Conservation (phyloP, 2,888 invertebrate genomes). For the Morpho achilles region DNA sequence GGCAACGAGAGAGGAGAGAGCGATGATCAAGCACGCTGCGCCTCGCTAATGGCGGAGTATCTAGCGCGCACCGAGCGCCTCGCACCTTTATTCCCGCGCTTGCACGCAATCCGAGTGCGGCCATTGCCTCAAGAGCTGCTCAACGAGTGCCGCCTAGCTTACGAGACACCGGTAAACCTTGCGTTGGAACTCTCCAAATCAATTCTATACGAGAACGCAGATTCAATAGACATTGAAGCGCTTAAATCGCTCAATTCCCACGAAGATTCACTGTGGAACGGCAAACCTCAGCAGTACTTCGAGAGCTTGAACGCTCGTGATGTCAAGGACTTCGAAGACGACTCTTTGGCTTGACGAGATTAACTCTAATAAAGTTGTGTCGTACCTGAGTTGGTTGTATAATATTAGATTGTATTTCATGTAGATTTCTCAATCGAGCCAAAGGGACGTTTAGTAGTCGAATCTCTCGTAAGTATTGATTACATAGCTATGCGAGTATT, state of each 20-base stretch:
- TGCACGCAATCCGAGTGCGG: slow-evolving; percentile 32
- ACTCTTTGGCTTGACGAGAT: slow-evolving; percentile 45
- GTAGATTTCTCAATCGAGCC: neutral
- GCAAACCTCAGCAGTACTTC: slow-evolving; percentile 78
- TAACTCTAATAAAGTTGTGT: neutral
- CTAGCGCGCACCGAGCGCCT: slow-evolving; percentile 56
- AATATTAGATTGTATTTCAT: neutral
- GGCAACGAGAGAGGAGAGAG: neutral
- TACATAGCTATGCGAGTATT: no score
- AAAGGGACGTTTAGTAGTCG: no score
- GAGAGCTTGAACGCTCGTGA: slow-evolving; percentile 81
- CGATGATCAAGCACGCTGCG: slow-evolving; percentile 8
- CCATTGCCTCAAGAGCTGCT: slow-evolving; percentile 36
- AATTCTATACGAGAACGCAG: slow-evolving; percentile 59
- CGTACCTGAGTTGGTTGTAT: neutral
- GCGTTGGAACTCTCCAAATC: slow-evolving; percentile 51
- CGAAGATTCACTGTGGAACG: slow-evolving; percentile 79
- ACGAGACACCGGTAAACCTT: slow-evolving; percentile 56
- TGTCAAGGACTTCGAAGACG: slow-evolving; percentile 48
- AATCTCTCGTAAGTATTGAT: no score
- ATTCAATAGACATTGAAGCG: slow-evolving; percentile 42
- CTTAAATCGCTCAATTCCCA: slow-evolving; percentile 40
- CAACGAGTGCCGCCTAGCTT: slow-evolving; percentile 40
- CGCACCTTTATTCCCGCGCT: slow-evolving; percentile 45
- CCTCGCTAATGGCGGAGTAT: slow-evolving; percentile 54